Conservation (phyloP, 2,113 vertebrate genomes). For the Salminus brasiliensis region DNA sequence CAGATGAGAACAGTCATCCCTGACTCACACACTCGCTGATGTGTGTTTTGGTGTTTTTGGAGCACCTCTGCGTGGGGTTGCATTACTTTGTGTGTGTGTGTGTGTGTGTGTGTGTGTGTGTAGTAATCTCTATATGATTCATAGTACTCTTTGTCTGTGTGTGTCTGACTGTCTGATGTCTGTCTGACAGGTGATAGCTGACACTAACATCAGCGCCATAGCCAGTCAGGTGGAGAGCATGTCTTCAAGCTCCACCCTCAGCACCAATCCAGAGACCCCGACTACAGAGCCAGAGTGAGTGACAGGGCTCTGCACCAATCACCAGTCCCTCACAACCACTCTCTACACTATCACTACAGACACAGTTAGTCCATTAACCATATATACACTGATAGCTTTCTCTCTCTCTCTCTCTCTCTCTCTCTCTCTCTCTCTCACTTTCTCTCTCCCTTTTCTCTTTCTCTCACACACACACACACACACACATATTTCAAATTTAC, state of each 20-base stretch:
- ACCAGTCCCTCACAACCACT: background rate
- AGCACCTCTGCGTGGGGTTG: background rate
- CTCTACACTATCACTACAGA: background rate
- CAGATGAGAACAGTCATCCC: slow-evolving; percentile 41
- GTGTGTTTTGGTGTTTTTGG: background rate
- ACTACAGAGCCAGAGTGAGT: slow-evolving; percentile 85
- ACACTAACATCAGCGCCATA: slow-evolving; percentile 93
- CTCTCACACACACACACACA: too few relatives aligned
- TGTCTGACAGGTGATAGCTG: slow-evolving; percentile 85
- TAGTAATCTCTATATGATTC: background rate
- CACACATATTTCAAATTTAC: too few relatives aligned
- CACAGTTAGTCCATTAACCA: too few relatives aligned
- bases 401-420: too few relatives aligned
- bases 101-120: background rate
- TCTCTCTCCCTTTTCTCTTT: background rate
- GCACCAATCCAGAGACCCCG: slow-evolving; percentile 67
- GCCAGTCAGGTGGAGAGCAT: slow-evolving; percentile 89
- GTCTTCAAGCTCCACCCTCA: slow-evolving; percentile 70
- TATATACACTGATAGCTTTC: background rate
- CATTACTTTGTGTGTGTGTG: background rate
- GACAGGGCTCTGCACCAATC: slow-evolving; percentile 15
- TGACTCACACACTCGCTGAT: slow-evolving; percentile 17
- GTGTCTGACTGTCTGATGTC: slow-evolving; percentile 17
- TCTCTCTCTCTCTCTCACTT: too few relatives aligned
- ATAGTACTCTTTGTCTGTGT: background rate